A percentile compares a stretch with the other conserved stretches of the same genome.
These are phyloP conservation scores for Spodoptera litura DNA, from an alignment of 1,140 invertebrate species.

Conservation along the genomic window DNA sequence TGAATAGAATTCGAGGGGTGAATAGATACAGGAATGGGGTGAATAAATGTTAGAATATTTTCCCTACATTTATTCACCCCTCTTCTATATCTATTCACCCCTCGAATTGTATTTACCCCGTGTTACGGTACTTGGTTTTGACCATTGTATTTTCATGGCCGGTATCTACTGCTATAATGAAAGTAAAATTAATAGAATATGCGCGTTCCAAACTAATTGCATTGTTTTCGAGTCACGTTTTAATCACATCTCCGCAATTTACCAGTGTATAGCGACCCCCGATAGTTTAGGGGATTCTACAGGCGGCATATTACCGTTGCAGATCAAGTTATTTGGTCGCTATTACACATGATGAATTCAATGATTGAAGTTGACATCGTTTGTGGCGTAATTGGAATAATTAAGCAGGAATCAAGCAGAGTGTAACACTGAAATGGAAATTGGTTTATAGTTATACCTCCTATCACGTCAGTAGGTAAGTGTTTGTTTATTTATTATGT, in stretches of 20 bases:
- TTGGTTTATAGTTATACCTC: conserved; percentile 31
- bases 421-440: conserved; percentile 42
- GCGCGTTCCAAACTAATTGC: conserved; percentile 34
- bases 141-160: too few species aligned
- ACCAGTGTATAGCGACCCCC: conserved; percentile 1
- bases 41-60: too few species aligned
- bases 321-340: conserved; percentile 21
- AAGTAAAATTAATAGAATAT: conserved; percentile 28
- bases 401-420: conserved; percentile 50
- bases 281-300: background rate
- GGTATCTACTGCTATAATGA: conserved; percentile 6
- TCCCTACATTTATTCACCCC: too few species aligned
- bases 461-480: too few species aligned
- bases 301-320: background rate
- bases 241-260: conserved; percentile 37
- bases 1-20: too few species aligned
- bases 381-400: conserved; percentile 49
- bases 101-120: too few species aligned
- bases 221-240: conserved; percentile 42
- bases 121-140: too few species aligned
- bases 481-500: too few species aligned
- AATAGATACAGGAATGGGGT: too few species aligned
- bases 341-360: conserved; percentile 44
- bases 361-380: conserved; percentile 53
- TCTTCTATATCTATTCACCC: too few species aligned